Evolutionary conservation across 1,140 invertebrate species (phyloP).

Genomic region (Eulimnadia texana): DNA sequence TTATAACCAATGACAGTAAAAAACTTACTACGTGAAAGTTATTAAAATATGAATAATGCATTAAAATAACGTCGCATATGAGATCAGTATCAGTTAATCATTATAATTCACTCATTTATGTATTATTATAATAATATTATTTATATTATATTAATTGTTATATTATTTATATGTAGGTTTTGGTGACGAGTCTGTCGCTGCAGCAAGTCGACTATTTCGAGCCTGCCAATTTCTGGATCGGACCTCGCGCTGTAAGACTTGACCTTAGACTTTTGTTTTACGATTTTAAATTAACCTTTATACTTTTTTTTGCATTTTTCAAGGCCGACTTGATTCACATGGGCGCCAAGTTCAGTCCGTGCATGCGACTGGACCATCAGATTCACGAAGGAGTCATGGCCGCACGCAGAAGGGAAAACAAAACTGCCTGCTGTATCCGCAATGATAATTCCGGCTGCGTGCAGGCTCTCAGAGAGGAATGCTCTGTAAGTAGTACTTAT

Average conservation of each 20-base stretch:
- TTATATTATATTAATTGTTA: too few relatives aligned
- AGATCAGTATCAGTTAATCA: too few relatives aligned
- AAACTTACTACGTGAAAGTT: too few relatives aligned
- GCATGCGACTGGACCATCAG: conserved; percentile 86
- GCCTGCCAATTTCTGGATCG: conserved; percentile 59
- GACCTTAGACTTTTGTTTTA: background rate
- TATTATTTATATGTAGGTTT: conserved; percentile 46
- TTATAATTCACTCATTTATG: too few relatives aligned
- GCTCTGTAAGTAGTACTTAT: conserved; percentile 57
- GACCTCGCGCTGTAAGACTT: conserved; percentile 39
- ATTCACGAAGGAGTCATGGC: conserved; percentile 76
- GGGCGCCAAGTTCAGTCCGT: conserved; percentile 96
- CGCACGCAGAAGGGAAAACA: conserved; percentile 65
- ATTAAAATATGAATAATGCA: too few relatives aligned
- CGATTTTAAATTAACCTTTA: background rate
- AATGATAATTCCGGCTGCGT: conserved; percentile 97
- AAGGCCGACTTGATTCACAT: conserved; percentile 91
- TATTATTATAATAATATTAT: too few relatives aligned
- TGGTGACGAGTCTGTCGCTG: conserved; percentile 83
- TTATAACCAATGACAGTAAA: conserved; percentile 3
- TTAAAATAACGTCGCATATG: too few relatives aligned
- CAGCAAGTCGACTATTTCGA: conserved; percentile 75
- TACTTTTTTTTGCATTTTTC: conserved; percentile 21
- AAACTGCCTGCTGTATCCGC: conserved; percentile 89
- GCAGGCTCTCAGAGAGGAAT: conserved; percentile 87